Evolutionary conservation across 2,113 vertebrate genomes (phyloP), one percentile per base, ranked within the genome.

Genomic region (Zosterops hypoxanthus): DNA sequence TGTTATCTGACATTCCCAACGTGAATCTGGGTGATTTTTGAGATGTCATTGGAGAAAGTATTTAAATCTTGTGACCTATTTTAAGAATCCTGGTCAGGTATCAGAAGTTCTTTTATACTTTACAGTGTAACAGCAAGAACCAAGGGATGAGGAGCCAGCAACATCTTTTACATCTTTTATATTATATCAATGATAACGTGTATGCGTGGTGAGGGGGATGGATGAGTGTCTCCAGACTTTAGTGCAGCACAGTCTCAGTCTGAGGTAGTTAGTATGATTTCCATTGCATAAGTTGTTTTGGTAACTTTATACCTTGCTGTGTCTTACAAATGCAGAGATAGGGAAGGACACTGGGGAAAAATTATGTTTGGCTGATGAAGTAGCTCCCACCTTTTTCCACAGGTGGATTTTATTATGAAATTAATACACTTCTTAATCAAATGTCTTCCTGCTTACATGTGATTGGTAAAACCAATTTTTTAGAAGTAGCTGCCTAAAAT

Each of bases 181-280:
- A 20, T 52, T 53, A 42, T 12, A 64, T 4, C 31, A 81, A 53
- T 24, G 47, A 31, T 14, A 52, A 22, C 1, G 0, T 47, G 14
- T 1, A 0, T 36, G 55, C 34, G 26, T 31, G 23, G 6, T 47
- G n/a, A 80, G 6, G 19, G 18, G 5, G 1, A 7, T 47, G 4
- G 2, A 17, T 63, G 55, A 8, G 13, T 28, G 6, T 56, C 31
- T 76, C 28, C 29, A 90, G 42, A 10, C 22, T 77, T 57, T 29
- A 36, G 28, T 60, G 66, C 7, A 70, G 29, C 14, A 24, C 4
- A 5, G 13, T 41, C 28, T 70, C 31, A 55, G 31, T 42, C 29
- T 69, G 49, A 53, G 7, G 5, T 47, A 65, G 28, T 34, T 55
- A 65, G 21, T 17, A 47, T 52, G 36, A 60, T 39, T 76, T 64